Evolutionary conservation across 2,113 vertebrate genomes (phyloP).

Genomic region (Sarotherodon lohbergeri): DNA sequence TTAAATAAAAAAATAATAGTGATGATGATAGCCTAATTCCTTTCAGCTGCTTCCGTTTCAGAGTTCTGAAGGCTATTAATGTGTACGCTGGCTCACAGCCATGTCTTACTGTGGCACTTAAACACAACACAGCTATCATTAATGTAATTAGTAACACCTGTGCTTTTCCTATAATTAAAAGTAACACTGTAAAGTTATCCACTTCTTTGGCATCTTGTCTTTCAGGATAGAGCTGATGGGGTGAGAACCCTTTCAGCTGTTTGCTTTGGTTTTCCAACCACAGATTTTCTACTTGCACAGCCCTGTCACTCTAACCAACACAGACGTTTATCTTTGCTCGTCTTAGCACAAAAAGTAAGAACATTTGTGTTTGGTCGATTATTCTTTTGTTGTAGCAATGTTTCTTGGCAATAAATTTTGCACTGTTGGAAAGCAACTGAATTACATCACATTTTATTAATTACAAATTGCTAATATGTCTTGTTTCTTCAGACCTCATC

Average conservation of each 20-base stretch:
- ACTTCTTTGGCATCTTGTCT: not conserved
- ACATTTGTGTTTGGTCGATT: not conserved
- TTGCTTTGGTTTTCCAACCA: not conserved
- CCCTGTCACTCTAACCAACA: not conserved
- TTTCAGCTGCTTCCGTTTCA: not conserved
- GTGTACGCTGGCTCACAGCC: not conserved
- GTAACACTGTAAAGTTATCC: not conserved
- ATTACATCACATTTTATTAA: not conserved
- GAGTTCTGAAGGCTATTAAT: not conserved
- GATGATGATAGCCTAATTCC: not conserved
- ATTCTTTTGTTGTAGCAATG: not conserved
- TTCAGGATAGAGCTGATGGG: not conserved
- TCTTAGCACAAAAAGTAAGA: not conserved
- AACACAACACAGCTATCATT: not conserved
- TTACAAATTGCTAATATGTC: not conserved
- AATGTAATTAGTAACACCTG: not conserved
- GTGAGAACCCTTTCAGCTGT: not conserved
- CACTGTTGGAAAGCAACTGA: not conserved
- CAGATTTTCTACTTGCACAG: not conserved
- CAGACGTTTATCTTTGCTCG: not conserved
- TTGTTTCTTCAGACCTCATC: not conserved
- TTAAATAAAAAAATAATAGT: not conserved
- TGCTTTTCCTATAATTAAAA: not conserved
- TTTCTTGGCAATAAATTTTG: not conserved
- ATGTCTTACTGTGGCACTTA: not conserved